Evolutionary conservation across 2,797 vertebrate species (phyloP).

Genomic region (Clarias pachynema): DNA sequence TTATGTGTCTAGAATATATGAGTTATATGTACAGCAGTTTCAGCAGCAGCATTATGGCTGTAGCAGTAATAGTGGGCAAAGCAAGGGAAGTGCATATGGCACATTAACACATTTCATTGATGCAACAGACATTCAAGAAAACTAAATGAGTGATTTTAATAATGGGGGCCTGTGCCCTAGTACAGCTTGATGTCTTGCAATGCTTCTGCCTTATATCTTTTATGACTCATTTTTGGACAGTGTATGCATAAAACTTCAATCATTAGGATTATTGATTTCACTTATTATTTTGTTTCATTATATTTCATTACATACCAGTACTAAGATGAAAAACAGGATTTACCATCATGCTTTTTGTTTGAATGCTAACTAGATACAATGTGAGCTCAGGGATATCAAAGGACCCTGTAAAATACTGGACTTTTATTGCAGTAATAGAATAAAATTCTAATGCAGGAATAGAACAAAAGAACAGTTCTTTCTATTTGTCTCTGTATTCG

Average conservation of each 20-base stretch:
- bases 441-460: not conserved
- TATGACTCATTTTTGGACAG: not conserved
- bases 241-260: not conserved
- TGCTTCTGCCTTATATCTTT: not conserved
- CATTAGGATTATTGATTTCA: not conserved
- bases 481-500: not conserved
- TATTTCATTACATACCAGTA: not conserved
- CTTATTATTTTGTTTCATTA: not conserved
- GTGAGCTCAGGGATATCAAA: not conserved
- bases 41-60: no score
- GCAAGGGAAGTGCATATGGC: no score
- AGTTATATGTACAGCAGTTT: no score
- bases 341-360: not conserved
- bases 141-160: no score
- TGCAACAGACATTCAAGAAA: no score
- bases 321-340: not conserved
- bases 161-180: no score
- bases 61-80: no score
- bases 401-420: not conserved
- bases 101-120: no score
- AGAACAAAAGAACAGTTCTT: not conserved
- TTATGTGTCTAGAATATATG: no score
- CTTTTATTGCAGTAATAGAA: not conserved
- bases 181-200: no score
- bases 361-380: not conserved